These are phyloP conservation scores for Tinea trinotella DNA, from an alignment of 2,888 invertebrate genomes.

Conservation along the genomic window DNA sequence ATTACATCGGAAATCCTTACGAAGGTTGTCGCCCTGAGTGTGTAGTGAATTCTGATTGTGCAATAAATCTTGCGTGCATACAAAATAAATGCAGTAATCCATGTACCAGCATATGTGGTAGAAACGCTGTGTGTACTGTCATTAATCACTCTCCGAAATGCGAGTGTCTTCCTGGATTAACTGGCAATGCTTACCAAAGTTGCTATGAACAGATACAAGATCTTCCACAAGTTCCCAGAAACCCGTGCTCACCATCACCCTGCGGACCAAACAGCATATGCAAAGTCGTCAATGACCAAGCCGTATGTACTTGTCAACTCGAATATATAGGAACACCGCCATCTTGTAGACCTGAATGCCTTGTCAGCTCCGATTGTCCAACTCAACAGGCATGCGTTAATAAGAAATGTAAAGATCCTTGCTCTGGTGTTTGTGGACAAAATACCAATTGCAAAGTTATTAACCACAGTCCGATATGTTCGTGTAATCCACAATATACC, in stretches of 20 bases:
- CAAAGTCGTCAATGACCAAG: constrained; percentile 77
- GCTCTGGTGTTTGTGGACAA: constrained; percentile 76
- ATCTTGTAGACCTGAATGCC: constrained; percentile 76
- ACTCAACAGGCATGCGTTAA: constrained; percentile 77
- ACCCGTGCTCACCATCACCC: constrained; percentile 82
- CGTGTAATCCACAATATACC: constrained; percentile 74
- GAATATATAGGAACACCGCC: constrained; percentile 78
- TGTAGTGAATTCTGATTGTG: constrained; percentile 80
- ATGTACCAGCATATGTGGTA: constrained; percentile 82
- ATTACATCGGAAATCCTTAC: constrained; percentile 83
- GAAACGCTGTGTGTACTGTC: constrained; percentile 80
- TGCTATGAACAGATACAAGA: constrained; percentile 58
- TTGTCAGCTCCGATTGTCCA: constrained; percentile 76
- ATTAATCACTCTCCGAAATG: constrained; percentile 80
- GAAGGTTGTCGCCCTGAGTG: constrained; percentile 85
- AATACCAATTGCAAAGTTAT: constrained; percentile 78
- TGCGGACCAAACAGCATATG: constrained; percentile 85
- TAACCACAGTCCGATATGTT: constrained; percentile 83
- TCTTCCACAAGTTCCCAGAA: constrained; percentile 36
- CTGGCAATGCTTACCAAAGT: constrained; percentile 74
- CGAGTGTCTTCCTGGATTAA: constrained; percentile 75
- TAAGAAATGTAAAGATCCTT: constrained; percentile 79
- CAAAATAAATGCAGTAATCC: constrained; percentile 83
- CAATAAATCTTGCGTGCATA: constrained; percentile 79
- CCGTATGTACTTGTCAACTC: constrained; percentile 80